These are phyloP conservation scores for Channa striata DNA, from an alignment of 2,797 vertebrate genomes.

Conservation along the genomic window DNA sequence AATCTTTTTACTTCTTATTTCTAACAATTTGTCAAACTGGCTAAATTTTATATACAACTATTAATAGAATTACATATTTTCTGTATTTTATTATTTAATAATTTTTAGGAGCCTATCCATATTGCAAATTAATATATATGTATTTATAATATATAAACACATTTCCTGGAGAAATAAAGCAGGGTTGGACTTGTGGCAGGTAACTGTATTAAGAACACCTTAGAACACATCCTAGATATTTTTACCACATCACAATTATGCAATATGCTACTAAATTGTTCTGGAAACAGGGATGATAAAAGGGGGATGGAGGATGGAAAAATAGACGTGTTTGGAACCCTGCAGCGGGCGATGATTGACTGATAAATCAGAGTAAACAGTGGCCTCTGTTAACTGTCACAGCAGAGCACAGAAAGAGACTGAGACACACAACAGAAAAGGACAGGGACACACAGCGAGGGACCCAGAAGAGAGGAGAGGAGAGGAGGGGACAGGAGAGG, in stretches of 20 bases:
- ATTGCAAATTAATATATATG: no score
- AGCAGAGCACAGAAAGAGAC: slow-evolving; percentile 61
- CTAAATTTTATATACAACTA: not conserved
- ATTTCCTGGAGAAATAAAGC: slow-evolving; percentile 6
- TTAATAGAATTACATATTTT: not conserved
- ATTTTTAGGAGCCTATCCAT: no score
- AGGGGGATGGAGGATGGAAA: slow-evolving; percentile 41
- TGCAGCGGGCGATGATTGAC: slow-evolving; percentile 78
- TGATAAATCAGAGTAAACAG: slow-evolving; percentile 85
- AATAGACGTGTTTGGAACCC: slow-evolving; percentile 59
- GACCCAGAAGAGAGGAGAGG: slow-evolving; percentile 13
- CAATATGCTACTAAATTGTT: not conserved
- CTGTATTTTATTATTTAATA: not conserved
- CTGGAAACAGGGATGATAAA: slow-evolving; percentile 19
- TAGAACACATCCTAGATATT: not conserved
- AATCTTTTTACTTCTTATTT: slow-evolving; percentile 7
- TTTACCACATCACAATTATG: slow-evolving; percentile 24
- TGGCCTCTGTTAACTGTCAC: slow-evolving; percentile 85
- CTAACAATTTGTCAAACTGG: slow-evolving; percentile 16
- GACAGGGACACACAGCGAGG: slow-evolving; percentile 47
- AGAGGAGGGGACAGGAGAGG: slow-evolving; percentile 22
- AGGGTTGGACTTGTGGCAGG: not conserved
- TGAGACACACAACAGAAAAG: slow-evolving; percentile 65
- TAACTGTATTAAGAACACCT: slow-evolving; percentile 8
- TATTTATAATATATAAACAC: no score